phyloP scores from a whole-genome alignment of 2,888 invertebrate species.

The Mystacides longicornis region DNA sequence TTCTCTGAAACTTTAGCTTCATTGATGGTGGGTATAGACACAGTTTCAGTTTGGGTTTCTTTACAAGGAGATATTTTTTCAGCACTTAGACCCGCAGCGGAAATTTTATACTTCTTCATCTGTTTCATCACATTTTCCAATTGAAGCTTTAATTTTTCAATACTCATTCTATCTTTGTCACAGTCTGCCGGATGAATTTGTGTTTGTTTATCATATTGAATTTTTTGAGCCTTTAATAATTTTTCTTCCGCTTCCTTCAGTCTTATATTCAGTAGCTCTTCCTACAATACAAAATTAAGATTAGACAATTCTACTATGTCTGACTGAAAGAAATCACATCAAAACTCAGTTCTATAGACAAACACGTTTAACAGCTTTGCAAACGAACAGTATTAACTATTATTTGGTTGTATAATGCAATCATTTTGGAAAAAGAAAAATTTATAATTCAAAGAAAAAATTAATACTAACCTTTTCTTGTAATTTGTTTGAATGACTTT shows the following conservation, averaged over 20 bases:
- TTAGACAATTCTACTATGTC: too few relatives aligned
- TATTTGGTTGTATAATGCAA: too few relatives aligned
- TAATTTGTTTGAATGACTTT: slow-evolving; percentile 19
- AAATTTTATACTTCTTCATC: not conserved
- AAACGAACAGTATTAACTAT: too few relatives aligned
- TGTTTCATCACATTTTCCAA: slow-evolving; percentile 8
- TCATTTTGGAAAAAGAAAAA: too few relatives aligned
- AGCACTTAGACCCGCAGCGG: slow-evolving; percentile 3
- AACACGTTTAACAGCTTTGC: too few relatives aligned
- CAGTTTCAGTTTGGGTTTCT: slow-evolving; percentile 14
- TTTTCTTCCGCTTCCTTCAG: slow-evolving; percentile 12
- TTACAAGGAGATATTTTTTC: not conserved
- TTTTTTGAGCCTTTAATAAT: not conserved
- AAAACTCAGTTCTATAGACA: too few relatives aligned
- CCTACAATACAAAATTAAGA: slow-evolving; percentile 11
- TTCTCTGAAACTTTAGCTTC: too few relatives aligned
- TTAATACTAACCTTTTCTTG: slow-evolving; percentile 25
- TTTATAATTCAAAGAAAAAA: too few relatives aligned
- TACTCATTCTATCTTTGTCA: slow-evolving; percentile 11
- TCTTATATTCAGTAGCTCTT: slow-evolving; percentile 15
- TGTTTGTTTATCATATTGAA: not conserved
- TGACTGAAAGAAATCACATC: too few relatives aligned
- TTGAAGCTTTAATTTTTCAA: slow-evolving; percentile 17
- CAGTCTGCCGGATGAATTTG: too few relatives aligned
- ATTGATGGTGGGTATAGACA: too few relatives aligned